Evolutionary conservation across 2,113 vertebrate genomes (phyloP), one percentile per base, ranked within the genome.

Genomic region (Scopus umbretta): DNA sequence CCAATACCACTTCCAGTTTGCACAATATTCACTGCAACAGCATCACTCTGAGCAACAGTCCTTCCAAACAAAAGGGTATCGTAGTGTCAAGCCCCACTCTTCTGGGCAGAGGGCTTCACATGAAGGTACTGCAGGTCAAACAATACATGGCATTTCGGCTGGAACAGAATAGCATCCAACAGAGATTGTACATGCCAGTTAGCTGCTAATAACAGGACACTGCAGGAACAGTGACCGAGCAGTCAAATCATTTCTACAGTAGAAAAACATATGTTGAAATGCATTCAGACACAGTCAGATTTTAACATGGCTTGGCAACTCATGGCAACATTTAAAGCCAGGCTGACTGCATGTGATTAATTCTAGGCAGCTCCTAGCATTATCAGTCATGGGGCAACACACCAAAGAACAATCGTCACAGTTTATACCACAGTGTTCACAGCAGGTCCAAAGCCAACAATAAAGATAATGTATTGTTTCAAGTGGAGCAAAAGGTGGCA

Each of bases 151-250:
- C n/a, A 27, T 73, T 96, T 81, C 13, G 19, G 47, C 72, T 70
- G 80, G 81, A 92, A 81, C 3, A 43, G 61, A 81, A 29, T 0
- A 29, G 21, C 49, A 68, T 47, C 80, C 10, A 7, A 13, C 25
- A 79, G 81, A 92, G 17, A 29, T 0, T 6, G 4, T 0, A 1
- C 0, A 4, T 23, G n/a, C 52, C 72, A 22, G 13, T 14, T 7
- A 83, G n/a, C 82, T 63, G 45, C 66, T 38, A 36, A 16, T 7
- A 61, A 63, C 53, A 83, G 86, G 63, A 32, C 55, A 36, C 42
- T 4, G 11, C 49, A 30, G 62, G 53, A 82, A 55, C 45, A 88
- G 79, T 3, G 47, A 76, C 4, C 36, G 86, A 94, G 56, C 68
- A 71, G 75, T 55, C 50, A 70, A 4, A 18, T 76, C 2, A 25